Percentiles rank a stretch among this genome's conserved stretches.
Evolutionary conservation across 1,140 invertebrate genomes (phyloP).

Genomic region (Saccostrea cuccullata): DNA sequence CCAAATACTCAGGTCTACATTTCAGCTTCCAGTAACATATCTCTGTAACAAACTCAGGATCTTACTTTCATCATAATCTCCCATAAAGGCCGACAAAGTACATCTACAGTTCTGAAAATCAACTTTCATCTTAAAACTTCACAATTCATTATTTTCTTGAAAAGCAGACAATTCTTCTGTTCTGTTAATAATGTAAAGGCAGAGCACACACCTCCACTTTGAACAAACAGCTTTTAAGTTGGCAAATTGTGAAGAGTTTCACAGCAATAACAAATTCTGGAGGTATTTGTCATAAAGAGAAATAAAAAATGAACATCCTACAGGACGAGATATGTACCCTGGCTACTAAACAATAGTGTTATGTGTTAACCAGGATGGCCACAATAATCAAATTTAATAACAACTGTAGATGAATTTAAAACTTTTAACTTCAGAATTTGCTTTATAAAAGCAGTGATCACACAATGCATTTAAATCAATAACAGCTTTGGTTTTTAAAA

Average conservation of each 20-base stretch:
- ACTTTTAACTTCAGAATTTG: no score
- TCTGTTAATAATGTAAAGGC: background rate
- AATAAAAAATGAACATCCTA: no score
- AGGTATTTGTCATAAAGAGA: no score
- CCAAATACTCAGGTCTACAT: background rate
- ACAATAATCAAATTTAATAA: no score
- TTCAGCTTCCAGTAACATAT: background rate
- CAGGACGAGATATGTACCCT: no score
- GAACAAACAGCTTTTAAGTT: background rate
- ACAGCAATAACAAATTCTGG: no score
- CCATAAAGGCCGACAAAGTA: background rate
- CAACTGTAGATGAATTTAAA: no score
- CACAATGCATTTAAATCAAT: background rate
- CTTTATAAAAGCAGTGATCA: no score
- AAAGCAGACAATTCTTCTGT: background rate
- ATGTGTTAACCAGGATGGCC: no score
- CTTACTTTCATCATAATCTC: background rate
- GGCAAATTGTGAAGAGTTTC: no score
- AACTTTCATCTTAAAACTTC: background rate
- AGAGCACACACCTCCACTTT: background rate
- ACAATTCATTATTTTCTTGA: slow-evolving; percentile 6
- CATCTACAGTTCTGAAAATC: background rate
- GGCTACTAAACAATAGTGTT: no score
- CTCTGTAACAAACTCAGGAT: background rate
- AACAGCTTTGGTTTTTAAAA: background rate